Percentiles rank a stretch among this genome's conserved stretches.
Conservation (phyloP, 2,797 vertebrate genomes). For the Danio tinwini region DNA sequence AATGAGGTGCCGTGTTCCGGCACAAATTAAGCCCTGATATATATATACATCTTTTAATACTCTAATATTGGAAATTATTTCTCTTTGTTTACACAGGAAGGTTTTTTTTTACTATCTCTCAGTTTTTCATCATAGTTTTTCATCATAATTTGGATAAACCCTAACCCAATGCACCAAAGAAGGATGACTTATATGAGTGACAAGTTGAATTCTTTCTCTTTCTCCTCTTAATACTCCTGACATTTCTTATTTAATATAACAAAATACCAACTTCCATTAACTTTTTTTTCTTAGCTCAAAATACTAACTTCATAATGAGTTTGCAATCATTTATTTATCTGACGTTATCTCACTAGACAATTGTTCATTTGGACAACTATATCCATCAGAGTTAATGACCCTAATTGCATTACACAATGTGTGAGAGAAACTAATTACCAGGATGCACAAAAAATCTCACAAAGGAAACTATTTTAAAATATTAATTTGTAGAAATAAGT, state of each 20-base stretch:
- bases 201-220: not conserved
- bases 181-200: not conserved
- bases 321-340: slow-evolving; percentile 76
- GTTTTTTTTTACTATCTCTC: too few species aligned
- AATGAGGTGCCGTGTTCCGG: too few species aligned
- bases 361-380: slow-evolving; percentile 74
- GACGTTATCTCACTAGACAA: slow-evolving; percentile 75
- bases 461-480: not conserved
- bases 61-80: too few species aligned
- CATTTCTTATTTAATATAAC: slow-evolving; percentile 15
- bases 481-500: slow-evolving; percentile 4
- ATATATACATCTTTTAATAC: too few species aligned
- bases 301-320: slow-evolving; percentile 68
- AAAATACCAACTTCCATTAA: slow-evolving; percentile 7
- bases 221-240: not conserved
- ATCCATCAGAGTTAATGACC: slow-evolving; percentile 62
- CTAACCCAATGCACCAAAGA: not conserved
- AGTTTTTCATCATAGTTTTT: not conserved
- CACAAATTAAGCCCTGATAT: too few species aligned
- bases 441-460: not conserved
- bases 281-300: not conserved
- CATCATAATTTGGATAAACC: not conserved
- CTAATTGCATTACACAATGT: slow-evolving; percentile 65
- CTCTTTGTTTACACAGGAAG: too few species aligned
- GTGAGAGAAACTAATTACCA: slow-evolving; percentile 43